These are phyloP conservation scores for Chelonia mydas DNA, from an alignment of 2,797 vertebrate species.

Conservation along the genomic window DNA sequence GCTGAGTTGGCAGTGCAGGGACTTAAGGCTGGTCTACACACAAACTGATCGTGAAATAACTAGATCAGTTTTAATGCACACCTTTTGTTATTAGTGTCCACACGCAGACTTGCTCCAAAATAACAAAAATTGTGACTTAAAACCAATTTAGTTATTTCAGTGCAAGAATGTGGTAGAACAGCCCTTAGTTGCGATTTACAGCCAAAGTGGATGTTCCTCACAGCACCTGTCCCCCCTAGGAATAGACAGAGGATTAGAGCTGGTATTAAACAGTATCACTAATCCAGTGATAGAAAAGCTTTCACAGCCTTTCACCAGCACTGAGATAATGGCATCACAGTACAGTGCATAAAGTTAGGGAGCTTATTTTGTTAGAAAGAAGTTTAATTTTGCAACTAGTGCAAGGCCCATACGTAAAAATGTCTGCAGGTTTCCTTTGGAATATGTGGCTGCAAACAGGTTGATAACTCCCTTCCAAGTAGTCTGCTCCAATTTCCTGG, in stretches of 20 bases:
- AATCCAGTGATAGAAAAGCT: neutral
- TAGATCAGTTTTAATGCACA: neutral
- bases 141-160: neutral
- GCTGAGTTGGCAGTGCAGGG: neutral
- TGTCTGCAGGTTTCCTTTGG: neutral
- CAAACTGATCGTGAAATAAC: neutral
- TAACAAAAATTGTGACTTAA: neutral
- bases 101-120: neutral
- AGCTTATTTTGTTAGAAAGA: neutral
- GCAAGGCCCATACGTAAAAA: neutral
- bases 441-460: neutral
- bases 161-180: neutral
- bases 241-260: neutral
- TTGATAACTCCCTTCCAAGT: neutral
- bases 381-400: neutral
- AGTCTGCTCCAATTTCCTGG: neutral
- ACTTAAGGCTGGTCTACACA: neutral
- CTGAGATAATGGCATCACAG: neutral
- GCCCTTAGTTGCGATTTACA: neutral
- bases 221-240: neutral
- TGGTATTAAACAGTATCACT: neutral
- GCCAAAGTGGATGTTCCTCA: neutral
- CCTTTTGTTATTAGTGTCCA: neutral
- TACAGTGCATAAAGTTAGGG: neutral
- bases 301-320: neutral